Base-by-base conservation (phyloP, 2,888 invertebrate species). In the Vannuccia rotundouncinata region DNA sequence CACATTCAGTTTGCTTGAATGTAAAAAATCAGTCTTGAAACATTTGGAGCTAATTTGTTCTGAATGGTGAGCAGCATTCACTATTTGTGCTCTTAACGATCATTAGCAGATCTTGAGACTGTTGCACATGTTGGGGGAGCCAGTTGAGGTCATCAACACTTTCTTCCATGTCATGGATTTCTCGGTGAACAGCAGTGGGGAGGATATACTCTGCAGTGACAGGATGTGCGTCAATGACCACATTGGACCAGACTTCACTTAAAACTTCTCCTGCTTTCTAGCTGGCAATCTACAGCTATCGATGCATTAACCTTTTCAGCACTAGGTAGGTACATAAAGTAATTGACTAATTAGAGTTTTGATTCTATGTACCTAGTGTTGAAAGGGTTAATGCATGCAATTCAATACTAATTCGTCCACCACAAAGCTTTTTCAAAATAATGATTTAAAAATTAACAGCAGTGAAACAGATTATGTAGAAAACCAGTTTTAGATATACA, bases 201-300 rank as follows among this genome's bases (percentile, higher is more conserved):
- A 66, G 25, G 66, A 66, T 66, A 27, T 66, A 81, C 74, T 81
- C 81, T n/a, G 81, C 79, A 5, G 74, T 59, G 29, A 81, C 81
- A 45, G 81, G 76, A 59, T 81, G 74, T n/a, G 29, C 59, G 82
- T 87, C 86, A 75, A 86, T 85, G 0, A 83, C 79, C 5, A 83
- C 80, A 29, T 82, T 74, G 77, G 73, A 83, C 86, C 87, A 88
- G 66, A 87, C 82, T 82, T 86, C 83, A 31, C 85, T 84, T 29
- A 88, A 81, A 22, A 83, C 82, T 75, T 85, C 82, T 17, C 86
- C 79, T 59, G 85, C 86, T 77, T 82, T 81, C 73, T 83, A 88
- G 82, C 87, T 86, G 76, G 82, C 94, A 94, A 88, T 86, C 92
- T 75, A 92, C 92, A 81, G 90, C 91, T 85, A n/a, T n/a, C n/a